phyloP scores from a whole-genome alignment of 2,113 vertebrate genomes.

The Rana temporaria region DNA sequence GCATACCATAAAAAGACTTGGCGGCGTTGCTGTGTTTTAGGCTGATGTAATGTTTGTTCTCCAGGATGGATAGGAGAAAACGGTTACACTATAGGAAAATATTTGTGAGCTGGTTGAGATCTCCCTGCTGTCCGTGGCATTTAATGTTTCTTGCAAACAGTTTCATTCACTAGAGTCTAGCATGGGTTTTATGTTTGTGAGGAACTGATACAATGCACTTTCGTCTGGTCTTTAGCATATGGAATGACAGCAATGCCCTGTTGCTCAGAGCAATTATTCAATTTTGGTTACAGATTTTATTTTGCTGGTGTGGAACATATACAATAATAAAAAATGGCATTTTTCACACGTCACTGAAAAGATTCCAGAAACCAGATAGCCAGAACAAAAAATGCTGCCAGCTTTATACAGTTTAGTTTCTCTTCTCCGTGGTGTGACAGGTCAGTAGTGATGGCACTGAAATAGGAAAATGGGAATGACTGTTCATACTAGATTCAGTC shows the following conservation, averaged over 20 bases:
- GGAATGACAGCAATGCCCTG: not conserved
- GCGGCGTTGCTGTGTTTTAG: not conserved
- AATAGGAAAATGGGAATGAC: no score
- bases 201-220: not conserved
- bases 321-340: no score
- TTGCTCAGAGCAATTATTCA: not conserved
- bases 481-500: no score
- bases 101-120: conserved; percentile 31
- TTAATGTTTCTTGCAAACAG: not conserved
- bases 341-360: no score
- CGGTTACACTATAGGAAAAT: conserved; percentile 3
- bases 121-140: conserved; percentile 13
- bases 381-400: no score
- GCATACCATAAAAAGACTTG: not conserved
- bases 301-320: not conserved
- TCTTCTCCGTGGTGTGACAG: no score
- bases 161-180: not conserved
- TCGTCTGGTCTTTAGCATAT: not conserved
- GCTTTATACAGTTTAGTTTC: no score
- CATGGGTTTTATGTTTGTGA: no score
- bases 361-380: no score
- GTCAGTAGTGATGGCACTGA: no score
- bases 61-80: not conserved
- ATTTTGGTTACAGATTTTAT: no score
- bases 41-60: conserved; percentile 35